phyloP scores from a whole-genome alignment of 2,113 vertebrate species.

The Caretta caretta region DNA sequence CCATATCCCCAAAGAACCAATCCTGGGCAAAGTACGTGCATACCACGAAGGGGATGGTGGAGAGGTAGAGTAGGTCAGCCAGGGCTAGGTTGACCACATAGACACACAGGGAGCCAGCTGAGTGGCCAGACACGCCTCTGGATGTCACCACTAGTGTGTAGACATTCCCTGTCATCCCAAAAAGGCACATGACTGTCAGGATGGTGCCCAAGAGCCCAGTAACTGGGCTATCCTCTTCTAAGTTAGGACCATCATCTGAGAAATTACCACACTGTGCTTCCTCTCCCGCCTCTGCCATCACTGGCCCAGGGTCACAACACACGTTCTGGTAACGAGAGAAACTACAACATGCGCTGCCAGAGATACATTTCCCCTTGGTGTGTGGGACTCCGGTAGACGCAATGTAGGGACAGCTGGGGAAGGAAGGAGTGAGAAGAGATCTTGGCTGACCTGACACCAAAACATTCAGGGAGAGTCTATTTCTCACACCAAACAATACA shows the following conservation, averaged over 20 bases:
- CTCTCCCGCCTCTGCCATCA: neutral
- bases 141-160: conserved; percentile 83
- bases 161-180: conserved; percentile 83
- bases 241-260: conserved; percentile 5
- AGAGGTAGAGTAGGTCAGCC: conserved; percentile 90
- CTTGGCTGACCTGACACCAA: neutral
- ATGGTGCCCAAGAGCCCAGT: conserved; percentile 78
- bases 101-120: conserved; percentile 83
- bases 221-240: conserved; percentile 71
- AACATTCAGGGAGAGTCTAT: neutral
- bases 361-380: neutral
- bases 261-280: neutral
- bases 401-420: neutral
- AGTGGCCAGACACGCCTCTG: conserved; percentile 73
- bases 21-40: conserved; percentile 86
- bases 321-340: neutral
- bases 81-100: conserved; percentile 88
- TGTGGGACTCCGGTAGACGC: neutral
- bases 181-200: conserved; percentile 82
- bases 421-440: neutral
- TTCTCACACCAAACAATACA: conserved; percentile 22
- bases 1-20: conserved; percentile 89
- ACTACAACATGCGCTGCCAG: neutral
- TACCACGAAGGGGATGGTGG: conserved; percentile 90
- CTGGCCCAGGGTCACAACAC: neutral